phyloP scores from a whole-genome alignment of 2,888 invertebrate species.

The Ophion slaviceki region DNA sequence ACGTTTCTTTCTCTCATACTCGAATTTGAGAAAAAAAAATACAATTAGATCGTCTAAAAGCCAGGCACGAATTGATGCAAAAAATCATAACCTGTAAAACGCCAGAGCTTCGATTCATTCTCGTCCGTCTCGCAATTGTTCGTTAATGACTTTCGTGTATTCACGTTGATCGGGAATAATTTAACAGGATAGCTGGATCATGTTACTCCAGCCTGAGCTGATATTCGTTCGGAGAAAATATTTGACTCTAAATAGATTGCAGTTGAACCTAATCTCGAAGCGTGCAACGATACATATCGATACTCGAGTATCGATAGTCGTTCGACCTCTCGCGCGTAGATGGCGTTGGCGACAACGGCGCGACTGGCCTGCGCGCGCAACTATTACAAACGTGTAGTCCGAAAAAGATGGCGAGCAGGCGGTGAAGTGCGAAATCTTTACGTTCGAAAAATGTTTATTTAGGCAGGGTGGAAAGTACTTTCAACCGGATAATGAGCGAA shows the following conservation, averaged over 20 bases:
- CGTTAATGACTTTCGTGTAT: background rate
- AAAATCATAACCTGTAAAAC: constrained; percentile 60
- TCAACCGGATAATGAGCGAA: background rate
- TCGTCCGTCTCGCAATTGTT: constrained; percentile 30
- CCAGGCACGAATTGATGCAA: constrained; percentile 60
- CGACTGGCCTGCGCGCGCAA: constrained; percentile 21
- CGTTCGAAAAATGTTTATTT: constrained; percentile 18
- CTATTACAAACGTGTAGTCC: constrained; percentile 28
- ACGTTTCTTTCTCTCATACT: constrained; percentile 20
- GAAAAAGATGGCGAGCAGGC: constrained; percentile 30
- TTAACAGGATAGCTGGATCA: background rate
- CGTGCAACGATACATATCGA: background rate
- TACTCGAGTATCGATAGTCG: background rate
- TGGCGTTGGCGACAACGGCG: background rate
- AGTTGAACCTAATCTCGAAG: no score
- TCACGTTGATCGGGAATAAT: background rate
- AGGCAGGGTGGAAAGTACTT: background rate
- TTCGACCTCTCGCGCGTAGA: constrained; percentile 1
- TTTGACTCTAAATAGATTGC: no score
- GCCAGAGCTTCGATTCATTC: constrained; percentile 39
- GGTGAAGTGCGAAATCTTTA: constrained; percentile 20
- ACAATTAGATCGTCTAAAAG: constrained; percentile 48
- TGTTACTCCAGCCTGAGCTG: background rate
- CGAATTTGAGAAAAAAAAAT: background rate
- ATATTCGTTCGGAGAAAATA: background rate